Conservation (phyloP, 2,888 invertebrate species). For the Arge pagana region DNA sequence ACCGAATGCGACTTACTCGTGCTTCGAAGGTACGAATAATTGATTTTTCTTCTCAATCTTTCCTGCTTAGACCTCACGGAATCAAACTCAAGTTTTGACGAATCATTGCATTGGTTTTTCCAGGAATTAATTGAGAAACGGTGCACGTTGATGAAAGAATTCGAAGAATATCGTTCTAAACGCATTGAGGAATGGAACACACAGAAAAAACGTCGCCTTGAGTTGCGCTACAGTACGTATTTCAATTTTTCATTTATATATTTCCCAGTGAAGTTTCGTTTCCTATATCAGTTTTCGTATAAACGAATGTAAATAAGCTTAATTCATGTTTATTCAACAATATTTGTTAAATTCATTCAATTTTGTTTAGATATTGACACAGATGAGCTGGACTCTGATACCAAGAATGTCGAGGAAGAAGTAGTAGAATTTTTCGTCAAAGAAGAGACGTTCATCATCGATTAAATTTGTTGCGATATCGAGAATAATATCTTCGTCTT, state of each 20-base stretch:
- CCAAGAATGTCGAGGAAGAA: constrained; percentile 90
- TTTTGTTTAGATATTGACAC: constrained; percentile 82
- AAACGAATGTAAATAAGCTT: constrained; percentile 13
- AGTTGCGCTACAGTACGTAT: constrained; percentile 83
- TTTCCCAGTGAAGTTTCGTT: not conserved
- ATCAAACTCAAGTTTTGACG: not conserved
- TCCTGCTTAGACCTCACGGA: not conserved
- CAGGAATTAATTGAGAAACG: constrained; percentile 90
- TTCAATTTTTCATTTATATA: constrained; percentile 11
- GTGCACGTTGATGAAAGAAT: constrained; percentile 83
- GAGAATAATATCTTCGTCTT: constrained; percentile 11
- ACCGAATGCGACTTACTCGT: constrained; percentile 87
- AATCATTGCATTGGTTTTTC: constrained; percentile 25
- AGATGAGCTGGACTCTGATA: constrained; percentile 86
- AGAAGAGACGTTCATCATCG: constrained; percentile 84
- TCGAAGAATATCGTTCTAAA: constrained; percentile 79
- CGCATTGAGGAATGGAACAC: constrained; percentile 75
- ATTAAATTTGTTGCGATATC: constrained; percentile 60
- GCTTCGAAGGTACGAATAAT: constrained; percentile 75
- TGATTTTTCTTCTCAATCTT: not conserved
- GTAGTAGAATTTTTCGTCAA: constrained; percentile 97
- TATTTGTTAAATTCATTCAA: too few relatives aligned
- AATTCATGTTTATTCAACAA: not conserved
- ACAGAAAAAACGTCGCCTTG: constrained; percentile 80
- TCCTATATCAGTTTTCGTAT: not conserved